Evolutionary conservation across 1,140 invertebrate species (phyloP).

Genomic region (Calephelis nemesis): DNA sequence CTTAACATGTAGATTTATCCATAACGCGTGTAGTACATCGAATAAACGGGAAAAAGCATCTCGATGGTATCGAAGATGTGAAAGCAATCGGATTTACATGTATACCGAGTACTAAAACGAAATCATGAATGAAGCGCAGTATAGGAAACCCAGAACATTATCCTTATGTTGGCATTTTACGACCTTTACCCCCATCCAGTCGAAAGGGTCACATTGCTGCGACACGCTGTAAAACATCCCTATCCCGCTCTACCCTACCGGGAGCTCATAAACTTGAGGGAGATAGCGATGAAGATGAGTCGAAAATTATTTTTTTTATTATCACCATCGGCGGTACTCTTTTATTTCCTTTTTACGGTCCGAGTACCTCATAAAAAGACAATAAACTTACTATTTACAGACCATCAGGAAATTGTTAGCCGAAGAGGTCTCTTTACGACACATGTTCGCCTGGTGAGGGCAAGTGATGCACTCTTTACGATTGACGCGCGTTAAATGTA

Average conservation of each 20-base stretch:
- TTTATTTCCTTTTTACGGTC: constrained; percentile 80
- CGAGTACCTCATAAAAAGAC: constrained; percentile 79
- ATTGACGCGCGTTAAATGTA: constrained; percentile 69
- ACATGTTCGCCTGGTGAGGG: constrained; percentile 64
- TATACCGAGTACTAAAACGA: constrained; percentile 75
- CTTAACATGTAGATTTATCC: constrained; percentile 48
- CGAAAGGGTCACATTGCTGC: constrained; percentile 71
- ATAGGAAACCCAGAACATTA: constrained; percentile 77
- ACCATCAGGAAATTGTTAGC: constrained; percentile 79
- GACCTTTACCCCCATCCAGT: constrained; percentile 75
- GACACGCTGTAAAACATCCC: constrained; percentile 63
- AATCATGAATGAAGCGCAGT: constrained; percentile 78
- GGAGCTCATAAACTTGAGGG: constrained; percentile 59
- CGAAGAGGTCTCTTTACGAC: constrained; percentile 78
- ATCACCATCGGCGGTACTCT: constrained; percentile 78
- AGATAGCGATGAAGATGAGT: constrained; percentile 77
- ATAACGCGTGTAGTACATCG: constrained; percentile 68
- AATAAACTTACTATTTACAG: constrained; percentile 80
- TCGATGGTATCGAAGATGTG: constrained; percentile 60
- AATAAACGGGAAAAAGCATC: constrained; percentile 55
- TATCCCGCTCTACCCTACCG: constrained; percentile 52
- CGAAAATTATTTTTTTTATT: constrained; percentile 80
- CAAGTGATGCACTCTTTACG: constrained; percentile 72
- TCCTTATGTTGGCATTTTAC: constrained; percentile 79
- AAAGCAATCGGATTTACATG: constrained; percentile 76